These are phyloP conservation scores for Siphonodentalium dalli DNA, from an alignment of 2,888 invertebrate species.

Conservation along the genomic window DNA sequence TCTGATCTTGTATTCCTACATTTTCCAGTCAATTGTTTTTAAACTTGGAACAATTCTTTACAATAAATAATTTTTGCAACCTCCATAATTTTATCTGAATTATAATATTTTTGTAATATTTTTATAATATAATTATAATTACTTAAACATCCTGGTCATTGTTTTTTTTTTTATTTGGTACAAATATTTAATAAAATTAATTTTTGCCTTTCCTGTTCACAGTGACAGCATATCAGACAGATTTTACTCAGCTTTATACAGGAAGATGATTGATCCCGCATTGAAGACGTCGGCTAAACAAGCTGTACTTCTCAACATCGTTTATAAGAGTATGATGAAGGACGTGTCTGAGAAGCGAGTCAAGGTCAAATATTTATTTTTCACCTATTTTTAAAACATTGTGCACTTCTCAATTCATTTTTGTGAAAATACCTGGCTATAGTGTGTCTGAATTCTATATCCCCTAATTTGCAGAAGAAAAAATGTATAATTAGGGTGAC, in stretches of 20 bases:
- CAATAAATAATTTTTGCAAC: too few species aligned
- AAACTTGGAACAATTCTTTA: too few species aligned
- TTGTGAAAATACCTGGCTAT: neutral
- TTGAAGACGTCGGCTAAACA: slow-evolving; percentile 68
- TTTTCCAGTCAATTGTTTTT: too few species aligned
- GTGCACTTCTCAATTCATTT: too few species aligned
- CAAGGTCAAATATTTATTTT: slow-evolving; percentile 50
- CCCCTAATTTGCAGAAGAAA: too few species aligned
- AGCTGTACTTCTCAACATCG: slow-evolving; percentile 83
- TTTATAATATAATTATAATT: too few species aligned
- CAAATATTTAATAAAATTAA: neutral
- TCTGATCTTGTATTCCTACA: too few species aligned
- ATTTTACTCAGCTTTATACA: slow-evolving; percentile 85
- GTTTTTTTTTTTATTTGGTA: neutral
- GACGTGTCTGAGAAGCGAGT: slow-evolving; percentile 78
- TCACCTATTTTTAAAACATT: neutral
- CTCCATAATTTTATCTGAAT: too few species aligned
- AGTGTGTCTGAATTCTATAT: too few species aligned
- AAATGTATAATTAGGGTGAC: too few species aligned
- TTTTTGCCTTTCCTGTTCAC: slow-evolving; percentile 11
- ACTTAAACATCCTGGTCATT: too few species aligned
- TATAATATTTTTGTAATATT: too few species aligned
- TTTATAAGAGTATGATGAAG: slow-evolving; percentile 83
- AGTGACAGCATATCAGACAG: slow-evolving; percentile 67
- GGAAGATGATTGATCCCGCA: slow-evolving; percentile 81